Percentiles rank a stretch among this genome's conserved stretches.
Evolutionary conservation across 2,888 invertebrate species (phyloP).

Genomic region (Nymphalis urticae): DNA sequence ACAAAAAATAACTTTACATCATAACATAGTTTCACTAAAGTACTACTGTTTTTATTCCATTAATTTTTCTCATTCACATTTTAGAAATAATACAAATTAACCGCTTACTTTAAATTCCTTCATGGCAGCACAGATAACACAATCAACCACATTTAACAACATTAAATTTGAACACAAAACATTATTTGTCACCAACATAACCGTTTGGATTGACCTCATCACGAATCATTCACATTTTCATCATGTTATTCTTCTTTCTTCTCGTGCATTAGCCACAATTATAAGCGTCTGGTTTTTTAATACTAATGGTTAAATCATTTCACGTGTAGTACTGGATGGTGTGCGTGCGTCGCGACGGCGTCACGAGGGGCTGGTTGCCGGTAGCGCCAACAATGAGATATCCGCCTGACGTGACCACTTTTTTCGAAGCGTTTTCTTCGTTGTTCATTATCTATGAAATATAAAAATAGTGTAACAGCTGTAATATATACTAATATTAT

Average conservation of each 20-base stretch:
- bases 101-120: neutral
- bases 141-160: neutral
- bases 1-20: too few relatives aligned
- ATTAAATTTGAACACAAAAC: neutral
- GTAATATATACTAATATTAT: neutral
- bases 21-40: too few relatives aligned
- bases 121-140: neutral
- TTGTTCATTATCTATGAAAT: constrained; percentile 55
- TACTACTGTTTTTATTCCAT: too few relatives aligned
- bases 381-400: constrained; percentile 67
- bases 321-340: constrained; percentile 55
- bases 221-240: too few relatives aligned
- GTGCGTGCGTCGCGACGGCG: constrained; percentile 51
- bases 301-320: neutral
- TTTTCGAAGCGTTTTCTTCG: constrained; percentile 58
- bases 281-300: neutral
- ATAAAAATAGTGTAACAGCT: neutral
- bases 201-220: too few relatives aligned
- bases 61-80: too few relatives aligned
- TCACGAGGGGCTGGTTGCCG: constrained; percentile 44
- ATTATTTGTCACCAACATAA: neutral
- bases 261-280: neutral
- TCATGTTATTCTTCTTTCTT: too few relatives aligned
- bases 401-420: constrained; percentile 71
- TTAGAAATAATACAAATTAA: neutral